A percentile compares a stretch with the other conserved stretches of the same genome.
These are phyloP conservation scores for Leucania comma DNA, from an alignment of 2,888 invertebrate species.

Conservation along the genomic window DNA sequence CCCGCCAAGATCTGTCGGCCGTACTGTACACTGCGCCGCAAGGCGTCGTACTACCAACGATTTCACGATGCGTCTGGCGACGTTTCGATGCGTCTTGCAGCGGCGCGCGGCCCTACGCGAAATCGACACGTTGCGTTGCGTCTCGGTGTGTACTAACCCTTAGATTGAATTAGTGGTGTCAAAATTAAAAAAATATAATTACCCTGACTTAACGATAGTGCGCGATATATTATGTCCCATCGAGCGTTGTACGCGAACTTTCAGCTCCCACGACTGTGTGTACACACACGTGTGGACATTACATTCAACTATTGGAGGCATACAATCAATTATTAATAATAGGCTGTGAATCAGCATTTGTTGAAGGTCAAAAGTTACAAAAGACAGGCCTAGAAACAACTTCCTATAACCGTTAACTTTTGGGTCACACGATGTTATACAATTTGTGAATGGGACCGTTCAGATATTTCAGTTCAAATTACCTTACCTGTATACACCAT, in stretches of 20 bases:
- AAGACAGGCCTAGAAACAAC: neutral
- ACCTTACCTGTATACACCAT: too few relatives aligned
- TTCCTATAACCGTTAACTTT: slow-evolving; percentile 5
- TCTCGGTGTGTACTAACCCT: neutral
- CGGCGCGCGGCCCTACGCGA: too few relatives aligned
- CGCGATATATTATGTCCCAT: slow-evolving; percentile 83
- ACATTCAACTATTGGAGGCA: neutral
- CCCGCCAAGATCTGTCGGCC: too few relatives aligned
- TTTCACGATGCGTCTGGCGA: too few relatives aligned
- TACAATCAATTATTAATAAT: neutral
- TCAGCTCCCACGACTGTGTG: slow-evolving; percentile 81
- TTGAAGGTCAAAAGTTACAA: slow-evolving; percentile 18
- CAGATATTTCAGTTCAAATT: too few relatives aligned
- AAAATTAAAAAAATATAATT: neutral
- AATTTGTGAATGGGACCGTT: neutral
- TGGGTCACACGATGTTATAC: neutral
- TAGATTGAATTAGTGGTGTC: neutral
- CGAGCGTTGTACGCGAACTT: slow-evolving; percentile 96
- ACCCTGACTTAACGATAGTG: neutral
- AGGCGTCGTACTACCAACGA: too few relatives aligned
- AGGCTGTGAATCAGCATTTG: slow-evolving; percentile 8
- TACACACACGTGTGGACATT: slow-evolving; percentile 7
- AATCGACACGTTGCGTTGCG: too few relatives aligned
- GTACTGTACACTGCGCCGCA: too few relatives aligned
- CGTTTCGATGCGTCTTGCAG: too few relatives aligned